Evolutionary conservation across 2,797 vertebrate genomes (phyloP).

Genomic region (Clarias laeviceps): DNA sequence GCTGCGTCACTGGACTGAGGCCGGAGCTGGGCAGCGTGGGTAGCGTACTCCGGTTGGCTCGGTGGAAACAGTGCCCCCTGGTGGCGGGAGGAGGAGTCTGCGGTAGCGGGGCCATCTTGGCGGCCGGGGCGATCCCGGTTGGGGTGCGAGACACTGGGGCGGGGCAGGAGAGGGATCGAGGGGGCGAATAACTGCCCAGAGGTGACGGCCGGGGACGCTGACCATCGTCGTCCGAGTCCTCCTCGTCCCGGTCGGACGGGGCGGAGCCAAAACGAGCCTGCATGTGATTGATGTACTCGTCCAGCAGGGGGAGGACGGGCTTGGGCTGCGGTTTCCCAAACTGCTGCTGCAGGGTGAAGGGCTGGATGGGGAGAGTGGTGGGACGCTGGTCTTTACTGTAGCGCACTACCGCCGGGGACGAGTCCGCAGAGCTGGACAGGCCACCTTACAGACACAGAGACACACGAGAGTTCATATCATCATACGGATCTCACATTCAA

Average conservation of each 20-base stretch:
- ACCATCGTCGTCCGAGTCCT: slow-evolving; percentile 55
- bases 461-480: not conserved
- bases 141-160: slow-evolving; percentile 69
- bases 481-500: not conserved
- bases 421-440: slow-evolving; percentile 73
- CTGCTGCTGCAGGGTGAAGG: slow-evolving; percentile 95
- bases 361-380: slow-evolving; percentile 94
- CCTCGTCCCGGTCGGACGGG: slow-evolving; percentile 52
- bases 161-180: slow-evolving; percentile 81
- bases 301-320: slow-evolving; percentile 82
- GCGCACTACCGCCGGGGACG: slow-evolving; percentile 80
- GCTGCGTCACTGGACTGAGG: slow-evolving; percentile 68
- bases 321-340: slow-evolving; percentile 83
- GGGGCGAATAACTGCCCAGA: slow-evolving; percentile 90
- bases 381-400: slow-evolving; percentile 96
- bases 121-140: slow-evolving; percentile 34
- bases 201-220: slow-evolving; percentile 79
- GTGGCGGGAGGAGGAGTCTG: slow-evolving; percentile 63
- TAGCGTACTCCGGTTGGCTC: slow-evolving; percentile 60
- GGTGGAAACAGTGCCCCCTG: slow-evolving; percentile 74
- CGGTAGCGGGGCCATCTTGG: slow-evolving; percentile 55
- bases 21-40: slow-evolving; percentile 66
- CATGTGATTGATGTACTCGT: slow-evolving; percentile 84
- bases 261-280: slow-evolving; percentile 70
- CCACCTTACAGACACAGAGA: slow-evolving; percentile 58